Evolutionary conservation across 1,140 invertebrate genomes (phyloP).

Genomic region (Nilaparvata lugens): DNA sequence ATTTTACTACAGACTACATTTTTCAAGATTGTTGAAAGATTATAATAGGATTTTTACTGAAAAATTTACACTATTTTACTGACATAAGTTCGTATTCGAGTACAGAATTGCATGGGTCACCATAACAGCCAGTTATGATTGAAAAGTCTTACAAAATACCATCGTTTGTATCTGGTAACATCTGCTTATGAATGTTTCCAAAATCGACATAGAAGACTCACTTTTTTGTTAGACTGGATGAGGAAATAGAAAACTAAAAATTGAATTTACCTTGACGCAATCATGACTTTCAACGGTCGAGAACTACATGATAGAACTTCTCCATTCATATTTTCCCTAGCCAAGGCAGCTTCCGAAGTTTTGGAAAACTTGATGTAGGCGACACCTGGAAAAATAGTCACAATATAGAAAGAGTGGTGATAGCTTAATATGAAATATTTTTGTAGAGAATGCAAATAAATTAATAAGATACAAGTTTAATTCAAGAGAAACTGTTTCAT

Average conservation of each 20-base stretch:
- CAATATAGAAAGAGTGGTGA: neutral
- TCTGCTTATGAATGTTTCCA: too few relatives aligned
- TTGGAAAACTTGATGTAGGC: conserved; percentile 78
- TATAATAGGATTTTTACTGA: too few relatives aligned
- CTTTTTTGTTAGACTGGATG: too few relatives aligned
- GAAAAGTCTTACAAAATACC: too few relatives aligned
- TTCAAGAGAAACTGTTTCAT: neutral
- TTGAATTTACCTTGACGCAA: conserved; percentile 58
- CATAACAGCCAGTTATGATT: too few relatives aligned
- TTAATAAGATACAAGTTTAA: neutral
- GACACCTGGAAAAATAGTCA: conserved; percentile 40
- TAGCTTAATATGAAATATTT: neutral
- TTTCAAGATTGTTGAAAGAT: too few relatives aligned
- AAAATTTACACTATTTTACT: too few relatives aligned
- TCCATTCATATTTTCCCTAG: conserved; percentile 79
- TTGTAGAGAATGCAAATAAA: neutral
- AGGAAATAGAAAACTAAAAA: neutral
- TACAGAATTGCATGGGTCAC: too few relatives aligned
- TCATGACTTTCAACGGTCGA: conserved; percentile 81
- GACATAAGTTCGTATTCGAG: too few relatives aligned
- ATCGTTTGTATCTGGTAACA: too few relatives aligned
- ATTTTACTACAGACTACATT: too few relatives aligned
- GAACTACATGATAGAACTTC: conserved; percentile 60
- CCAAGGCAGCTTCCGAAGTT: conserved; percentile 74
- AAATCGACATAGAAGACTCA: too few relatives aligned